Conservation (phyloP, 2,888 invertebrate genomes). For the Microplitis manilae region DNA sequence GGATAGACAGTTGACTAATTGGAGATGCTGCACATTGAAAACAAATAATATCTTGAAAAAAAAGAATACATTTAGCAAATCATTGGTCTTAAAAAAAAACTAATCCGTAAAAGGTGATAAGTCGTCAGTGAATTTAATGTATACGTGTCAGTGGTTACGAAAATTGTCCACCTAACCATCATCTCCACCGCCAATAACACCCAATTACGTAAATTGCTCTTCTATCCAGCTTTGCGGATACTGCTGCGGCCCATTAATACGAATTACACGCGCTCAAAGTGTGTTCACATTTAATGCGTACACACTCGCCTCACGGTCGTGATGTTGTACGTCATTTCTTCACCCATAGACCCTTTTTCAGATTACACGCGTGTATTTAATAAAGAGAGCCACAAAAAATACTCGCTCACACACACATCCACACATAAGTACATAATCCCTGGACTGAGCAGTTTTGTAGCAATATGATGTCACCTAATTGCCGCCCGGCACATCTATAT, state of each 20-base stretch:
- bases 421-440: constrained; percentile 14
- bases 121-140: constrained; percentile 7
- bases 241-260: constrained; percentile 51
- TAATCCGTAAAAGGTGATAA: constrained; percentile 9
- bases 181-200: constrained; percentile 46
- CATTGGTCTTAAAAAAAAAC: not conserved
- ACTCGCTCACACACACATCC: not conserved
- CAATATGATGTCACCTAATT: constrained; percentile 42
- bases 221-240: constrained; percentile 37
- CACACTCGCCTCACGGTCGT: constrained; percentile 2
- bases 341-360: not conserved
- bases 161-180: constrained; percentile 30
- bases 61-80: not conserved
- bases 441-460: constrained; percentile 18
- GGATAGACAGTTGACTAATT: not conserved
- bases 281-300: constrained; percentile 34
- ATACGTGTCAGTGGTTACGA: constrained; percentile 22
- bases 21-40: not conserved
- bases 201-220: constrained; percentile 53
- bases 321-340: constrained; percentile 33
- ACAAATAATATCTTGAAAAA: not conserved
- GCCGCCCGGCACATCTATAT: constrained; percentile 22
- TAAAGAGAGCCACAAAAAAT: not conserved
- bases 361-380: constrained; percentile 1
- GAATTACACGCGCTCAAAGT: constrained; percentile 51